Conservation (phyloP, 2,113 vertebrate genomes). For the Menidia beryllina region DNA sequence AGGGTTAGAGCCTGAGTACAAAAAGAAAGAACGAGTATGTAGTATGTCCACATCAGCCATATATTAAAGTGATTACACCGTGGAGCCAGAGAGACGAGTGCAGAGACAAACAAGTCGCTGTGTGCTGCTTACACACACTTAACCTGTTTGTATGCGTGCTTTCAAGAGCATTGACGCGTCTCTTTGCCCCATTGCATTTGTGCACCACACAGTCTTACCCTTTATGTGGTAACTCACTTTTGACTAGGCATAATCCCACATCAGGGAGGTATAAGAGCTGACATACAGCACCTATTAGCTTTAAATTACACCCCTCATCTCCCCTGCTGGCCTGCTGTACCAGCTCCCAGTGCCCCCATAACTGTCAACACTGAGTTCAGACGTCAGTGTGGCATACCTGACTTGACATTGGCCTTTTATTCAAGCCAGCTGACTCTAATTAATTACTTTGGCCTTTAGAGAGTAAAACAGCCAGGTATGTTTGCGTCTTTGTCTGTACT, state of each 20-base stretch:
- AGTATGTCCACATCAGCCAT: slow-evolving; percentile 60
- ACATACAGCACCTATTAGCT: slow-evolving; percentile 68
- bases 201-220: slow-evolving; percentile 63
- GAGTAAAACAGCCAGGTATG: slow-evolving; percentile 45
- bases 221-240: slow-evolving; percentile 49
- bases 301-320: slow-evolving; percentile 64
- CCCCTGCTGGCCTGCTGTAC: slow-evolving; percentile 18
- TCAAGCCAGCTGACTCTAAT: slow-evolving; percentile 51
- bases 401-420: slow-evolving; percentile 65
- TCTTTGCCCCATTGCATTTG: slow-evolving; percentile 35
- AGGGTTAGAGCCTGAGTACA: slow-evolving; percentile 4
- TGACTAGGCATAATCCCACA: slow-evolving; percentile 65
- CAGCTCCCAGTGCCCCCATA: slow-evolving; percentile 56
- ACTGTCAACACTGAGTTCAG: slow-evolving; percentile 60
- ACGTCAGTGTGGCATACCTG: slow-evolving; percentile 45
- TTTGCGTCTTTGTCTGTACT: slow-evolving; percentile 40
- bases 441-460: slow-evolving; percentile 45
- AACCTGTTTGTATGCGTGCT: slow-evolving; percentile 30
- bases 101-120: slow-evolving; percentile 74
- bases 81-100: slow-evolving; percentile 69
- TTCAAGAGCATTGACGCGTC: slow-evolving; percentile 36
- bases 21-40: slow-evolving; percentile 32
- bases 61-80: slow-evolving; percentile 72
- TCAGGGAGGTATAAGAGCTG: slow-evolving; percentile 69
- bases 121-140: slow-evolving; percentile 58